Percentiles rank a stretch among this genome's conserved stretches.
Evolutionary conservation across 35 echinoderm and acorn worm species (phyloP).

Genomic region (Diadema setosum): DNA sequence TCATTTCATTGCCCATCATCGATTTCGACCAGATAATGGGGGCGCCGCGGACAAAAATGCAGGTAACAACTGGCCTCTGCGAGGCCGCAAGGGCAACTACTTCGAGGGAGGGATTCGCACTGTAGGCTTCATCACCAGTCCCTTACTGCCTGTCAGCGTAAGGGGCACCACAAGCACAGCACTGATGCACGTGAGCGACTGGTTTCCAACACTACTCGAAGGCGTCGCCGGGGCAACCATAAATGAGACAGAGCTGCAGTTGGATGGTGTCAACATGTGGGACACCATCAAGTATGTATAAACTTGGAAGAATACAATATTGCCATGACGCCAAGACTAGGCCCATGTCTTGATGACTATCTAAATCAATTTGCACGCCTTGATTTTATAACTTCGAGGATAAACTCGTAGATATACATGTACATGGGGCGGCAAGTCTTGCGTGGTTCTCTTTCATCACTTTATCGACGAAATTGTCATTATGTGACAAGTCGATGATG

Average conservation of each 20-base stretch:
- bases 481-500: too few relatives aligned
- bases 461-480: too few relatives aligned
- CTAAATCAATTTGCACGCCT: too few relatives aligned
- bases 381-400: too few relatives aligned
- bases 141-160: background rate
- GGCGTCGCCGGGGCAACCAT: background rate
- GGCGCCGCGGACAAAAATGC: background rate
- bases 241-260: background rate
- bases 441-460: too few relatives aligned
- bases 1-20: too few relatives aligned
- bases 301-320: too few relatives aligned
- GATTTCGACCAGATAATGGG: slow-evolving; percentile 40
- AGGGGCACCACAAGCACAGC: background rate
- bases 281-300: slow-evolving; percentile 20
- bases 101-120: slow-evolving; percentile 35
- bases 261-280: slow-evolving; percentile 33
- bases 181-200: slow-evolving; percentile 40
- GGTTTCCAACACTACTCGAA: slow-evolving; percentile 36
- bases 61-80: slow-evolving; percentile 39
- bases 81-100: slow-evolving; percentile 10
- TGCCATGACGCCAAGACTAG: too few relatives aligned
- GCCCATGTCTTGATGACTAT: too few relatives aligned
- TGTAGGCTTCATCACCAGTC: slow-evolving; percentile 4
- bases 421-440: too few relatives aligned
- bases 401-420: too few relatives aligned